Evolutionary conservation across 2,888 invertebrate species (phyloP).

Genomic region (Tachina lurida): DNA sequence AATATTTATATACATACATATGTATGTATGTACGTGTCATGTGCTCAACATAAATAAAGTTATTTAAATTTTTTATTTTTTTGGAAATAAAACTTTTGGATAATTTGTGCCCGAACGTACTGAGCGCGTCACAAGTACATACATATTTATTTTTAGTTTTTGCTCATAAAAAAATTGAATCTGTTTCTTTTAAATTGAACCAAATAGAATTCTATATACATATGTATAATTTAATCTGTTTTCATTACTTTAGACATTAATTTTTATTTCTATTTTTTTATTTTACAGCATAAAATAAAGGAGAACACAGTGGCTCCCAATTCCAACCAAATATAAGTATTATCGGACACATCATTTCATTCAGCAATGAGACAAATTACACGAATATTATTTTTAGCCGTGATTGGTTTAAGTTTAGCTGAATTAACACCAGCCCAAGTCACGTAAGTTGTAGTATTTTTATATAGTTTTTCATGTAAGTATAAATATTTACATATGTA

Average conservation of each 20-base stretch:
- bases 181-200: not conserved
- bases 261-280: too few relatives aligned
- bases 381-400: constrained; percentile 77
- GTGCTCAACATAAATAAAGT: constrained; percentile 48
- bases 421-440: constrained; percentile 75
- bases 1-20: not conserved
- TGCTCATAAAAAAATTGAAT: not conserved
- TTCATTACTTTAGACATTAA: too few relatives aligned
- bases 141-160: not conserved
- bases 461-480: too few relatives aligned
- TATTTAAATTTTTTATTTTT: constrained; percentile 24
- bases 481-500: too few relatives aligned
- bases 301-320: too few relatives aligned
- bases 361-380: constrained; percentile 75
- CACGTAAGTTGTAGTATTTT: constrained; percentile 76
- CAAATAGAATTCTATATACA: too few relatives aligned
- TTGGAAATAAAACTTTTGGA: constrained; percentile 43
- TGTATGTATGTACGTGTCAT: constrained; percentile 34
- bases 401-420: constrained; percentile 78
- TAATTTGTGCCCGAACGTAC: not conserved
- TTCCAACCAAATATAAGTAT: not conserved
- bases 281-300: too few relatives aligned
- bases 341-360: constrained; percentile 17
- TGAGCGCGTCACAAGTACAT: not conserved
- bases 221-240: too few relatives aligned